A percentile compares a stretch with the other conserved stretches of the same genome.
These are phyloP conservation scores for Corythaeola cristata DNA, from an alignment of 2,113 vertebrate species.

Conservation along the genomic window DNA sequence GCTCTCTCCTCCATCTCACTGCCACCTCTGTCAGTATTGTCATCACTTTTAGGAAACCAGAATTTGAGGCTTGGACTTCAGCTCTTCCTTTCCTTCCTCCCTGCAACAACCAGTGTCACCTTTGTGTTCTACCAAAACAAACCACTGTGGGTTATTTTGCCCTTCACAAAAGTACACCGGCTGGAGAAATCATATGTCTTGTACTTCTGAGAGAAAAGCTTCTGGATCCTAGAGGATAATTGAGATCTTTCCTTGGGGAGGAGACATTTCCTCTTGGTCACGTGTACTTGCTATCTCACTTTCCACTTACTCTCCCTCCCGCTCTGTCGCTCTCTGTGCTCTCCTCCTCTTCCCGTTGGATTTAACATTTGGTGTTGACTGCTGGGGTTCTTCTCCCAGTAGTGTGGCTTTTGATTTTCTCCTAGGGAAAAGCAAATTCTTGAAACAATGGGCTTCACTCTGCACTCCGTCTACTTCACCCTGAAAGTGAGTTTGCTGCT, in stretches of 20 bases:
- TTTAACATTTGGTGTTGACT: slow-evolving; percentile 32
- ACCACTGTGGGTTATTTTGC: neutral
- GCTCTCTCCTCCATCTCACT: neutral
- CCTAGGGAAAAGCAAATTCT: slow-evolving; percentile 24
- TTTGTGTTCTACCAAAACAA: neutral
- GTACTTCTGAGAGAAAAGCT: slow-evolving; percentile 60
- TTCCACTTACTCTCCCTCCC: neutral
- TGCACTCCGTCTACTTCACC: slow-evolving; percentile 80
- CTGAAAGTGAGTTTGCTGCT: slow-evolving; percentile 84
- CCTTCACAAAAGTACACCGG: neutral
- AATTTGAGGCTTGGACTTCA: slow-evolving; percentile 19
- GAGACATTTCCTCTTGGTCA: neutral
- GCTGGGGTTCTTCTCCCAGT: neutral
- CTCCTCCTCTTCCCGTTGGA: neutral
- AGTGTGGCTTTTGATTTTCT: slow-evolving; percentile 21
- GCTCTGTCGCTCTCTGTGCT: neutral
- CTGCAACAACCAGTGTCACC: neutral
- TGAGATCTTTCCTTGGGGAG: slow-evolving; percentile 66
- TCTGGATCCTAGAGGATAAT: slow-evolving; percentile 68
- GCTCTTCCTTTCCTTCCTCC: slow-evolving; percentile 1
- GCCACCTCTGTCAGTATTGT: neutral
- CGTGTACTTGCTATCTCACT: neutral
- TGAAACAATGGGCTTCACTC: slow-evolving; percentile 76
- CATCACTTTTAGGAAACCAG: slow-evolving; percentile 50
- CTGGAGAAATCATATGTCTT: neutral